Base-by-base conservation (phyloP, 2,888 invertebrate species). In the Nycteola revayana region DNA sequence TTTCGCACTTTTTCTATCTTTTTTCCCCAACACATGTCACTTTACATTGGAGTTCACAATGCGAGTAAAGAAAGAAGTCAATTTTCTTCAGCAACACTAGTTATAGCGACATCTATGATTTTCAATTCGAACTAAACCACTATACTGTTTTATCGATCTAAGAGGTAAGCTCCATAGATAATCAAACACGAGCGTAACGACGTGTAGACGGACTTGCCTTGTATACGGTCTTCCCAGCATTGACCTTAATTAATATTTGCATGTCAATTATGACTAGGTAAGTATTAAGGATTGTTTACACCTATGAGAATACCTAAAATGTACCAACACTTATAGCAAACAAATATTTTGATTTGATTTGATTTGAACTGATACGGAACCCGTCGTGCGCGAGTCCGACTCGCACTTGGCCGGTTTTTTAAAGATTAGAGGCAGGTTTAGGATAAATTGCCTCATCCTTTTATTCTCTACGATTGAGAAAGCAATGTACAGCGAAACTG, bases 211-310 rank as follows among this genome's bases (percentile, higher is more conserved):
- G 24, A 24, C 8, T 24, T 24, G 8, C 24, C 24, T 24, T 24
- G 9, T 24, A 24, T 24, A 24, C 24, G 24, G 24, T 9, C 24
- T 24, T 24, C 24, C 24, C 24, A 24, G 24, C 8, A 9, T 24
- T 24, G 24, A 24, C 25, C 25, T 25, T 2, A n/a, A 10, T 18
- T 18, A 18, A 18, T 6, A 18, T 18, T 18, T 18, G 6, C 3
- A 18, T 18, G 6, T 18, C n/a, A n/a, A n/a, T n/a, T n/a, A n/a
- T n/a, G n/a, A n/a, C n/a, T n/a, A n/a, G n/a, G n/a, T n/a, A n/a
- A n/a, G n/a, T n/a, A n/a, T n/a, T n/a, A n/a, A n/a, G n/a, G n/a
- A n/a, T n/a, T n/a, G n/a, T n/a, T n/a, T n/a, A n/a, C n/a, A n/a
- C n/a, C n/a, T n/a, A n/a, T n/a, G n/a, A n/a, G n/a, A n/a, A n/a